Evolutionary conservation across 2,888 invertebrate species (phyloP).

Genomic region (Cryptus viduatorius): DNA sequence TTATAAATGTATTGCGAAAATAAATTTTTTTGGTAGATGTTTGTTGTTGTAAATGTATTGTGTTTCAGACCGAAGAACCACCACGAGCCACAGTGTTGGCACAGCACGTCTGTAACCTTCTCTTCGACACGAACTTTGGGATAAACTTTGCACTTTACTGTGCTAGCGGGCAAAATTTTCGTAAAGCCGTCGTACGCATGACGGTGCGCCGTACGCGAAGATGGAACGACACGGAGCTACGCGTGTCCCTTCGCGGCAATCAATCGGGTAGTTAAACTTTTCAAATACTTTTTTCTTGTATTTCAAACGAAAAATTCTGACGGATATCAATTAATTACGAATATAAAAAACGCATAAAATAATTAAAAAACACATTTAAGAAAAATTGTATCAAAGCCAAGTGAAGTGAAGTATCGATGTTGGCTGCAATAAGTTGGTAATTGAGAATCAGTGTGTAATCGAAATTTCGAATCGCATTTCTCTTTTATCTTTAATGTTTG

Average conservation of each 20-base stretch:
- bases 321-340: neutral
- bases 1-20: no score
- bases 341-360: neutral
- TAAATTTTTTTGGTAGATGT: no score
- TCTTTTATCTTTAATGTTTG: neutral
- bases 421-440: no score
- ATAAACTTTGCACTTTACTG: conserved; percentile 94
- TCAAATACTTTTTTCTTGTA: conserved; percentile 10
- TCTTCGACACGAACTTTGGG: conserved; percentile 93
- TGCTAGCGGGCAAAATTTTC: conserved; percentile 92
- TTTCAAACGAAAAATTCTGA: neutral
- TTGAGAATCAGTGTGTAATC: no score
- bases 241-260: conserved; percentile 48
- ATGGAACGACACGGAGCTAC: conserved; percentile 77
- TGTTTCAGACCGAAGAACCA: conserved; percentile 81
- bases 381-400: no score
- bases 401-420: no score
- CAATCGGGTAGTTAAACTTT: conserved; percentile 66
- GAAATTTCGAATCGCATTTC: neutral
- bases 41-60: neutral
- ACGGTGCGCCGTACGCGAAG: conserved; percentile 72
- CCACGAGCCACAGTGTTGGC: conserved; percentile 86
- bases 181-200: conserved; percentile 86
- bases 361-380: no score
- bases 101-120: conserved; percentile 89